Percentiles rank a stretch among this genome's conserved stretches.
Conservation (phyloP, 2,797 vertebrate genomes). For the Pachyuromys duprasi region DNA sequence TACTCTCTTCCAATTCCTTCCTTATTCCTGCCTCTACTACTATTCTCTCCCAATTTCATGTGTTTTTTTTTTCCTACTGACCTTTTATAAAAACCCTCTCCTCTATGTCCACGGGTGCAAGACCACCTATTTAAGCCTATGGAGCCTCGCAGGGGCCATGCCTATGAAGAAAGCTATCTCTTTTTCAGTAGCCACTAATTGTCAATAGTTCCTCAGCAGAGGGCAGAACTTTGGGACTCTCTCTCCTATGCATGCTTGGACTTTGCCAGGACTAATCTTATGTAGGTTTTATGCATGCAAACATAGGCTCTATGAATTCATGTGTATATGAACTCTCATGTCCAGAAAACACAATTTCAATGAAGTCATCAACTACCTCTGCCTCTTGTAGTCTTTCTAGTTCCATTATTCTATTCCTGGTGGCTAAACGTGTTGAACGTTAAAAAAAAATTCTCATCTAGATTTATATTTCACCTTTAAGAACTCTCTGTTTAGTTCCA, state of each 20-base stretch:
- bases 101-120: neutral
- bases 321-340: neutral
- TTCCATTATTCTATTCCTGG: neutral
- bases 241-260: neutral
- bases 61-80: neutral
- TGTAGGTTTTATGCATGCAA: neutral
- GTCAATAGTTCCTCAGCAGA: neutral
- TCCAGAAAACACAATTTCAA: neutral
- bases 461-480: neutral
- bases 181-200: neutral
- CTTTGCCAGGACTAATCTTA: neutral
- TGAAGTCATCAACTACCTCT: neutral
- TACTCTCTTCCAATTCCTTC: neutral
- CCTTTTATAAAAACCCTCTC: neutral
- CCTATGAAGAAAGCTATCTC: neutral
- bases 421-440: neutral
- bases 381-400: neutral
- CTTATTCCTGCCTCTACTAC: neutral
- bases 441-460: neutral
- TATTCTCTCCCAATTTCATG: neutral
- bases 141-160: neutral
- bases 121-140: neutral
- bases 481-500: neutral
- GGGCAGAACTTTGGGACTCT: neutral
- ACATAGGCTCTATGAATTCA: neutral